phyloP scores from a whole-genome alignment of 2,888 invertebrate species.

The Eutolmus rufibarbis region DNA sequence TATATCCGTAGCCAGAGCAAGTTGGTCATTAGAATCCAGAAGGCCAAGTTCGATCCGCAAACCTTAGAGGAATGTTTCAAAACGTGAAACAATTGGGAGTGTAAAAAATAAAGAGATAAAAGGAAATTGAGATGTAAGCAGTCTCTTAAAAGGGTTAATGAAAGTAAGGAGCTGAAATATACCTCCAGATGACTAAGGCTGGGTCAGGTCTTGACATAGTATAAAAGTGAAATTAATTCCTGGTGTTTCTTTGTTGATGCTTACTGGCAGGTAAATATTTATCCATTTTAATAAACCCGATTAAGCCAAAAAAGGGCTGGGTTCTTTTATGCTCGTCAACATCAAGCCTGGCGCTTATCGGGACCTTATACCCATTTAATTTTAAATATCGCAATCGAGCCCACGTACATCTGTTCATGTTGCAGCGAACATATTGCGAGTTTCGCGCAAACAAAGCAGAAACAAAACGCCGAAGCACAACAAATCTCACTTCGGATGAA shows the following conservation, averaged over 20 bases:
- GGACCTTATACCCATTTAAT: background rate
- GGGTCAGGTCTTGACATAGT: background rate
- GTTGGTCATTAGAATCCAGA: too few species aligned
- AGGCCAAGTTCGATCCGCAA: too few species aligned
- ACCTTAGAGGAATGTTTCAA: too few species aligned
- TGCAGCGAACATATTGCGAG: background rate
- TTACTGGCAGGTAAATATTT: background rate
- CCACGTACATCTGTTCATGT: background rate
- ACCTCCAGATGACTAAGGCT: background rate
- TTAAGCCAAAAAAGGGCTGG: background rate
- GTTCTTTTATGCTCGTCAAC: background rate
- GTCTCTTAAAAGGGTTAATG: too few species aligned
- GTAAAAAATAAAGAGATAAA: too few species aligned
- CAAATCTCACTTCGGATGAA: background rate
- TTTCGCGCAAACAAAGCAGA: background rate
- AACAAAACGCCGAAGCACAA: background rate
- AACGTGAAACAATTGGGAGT: too few species aligned
- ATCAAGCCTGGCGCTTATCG: background rate
- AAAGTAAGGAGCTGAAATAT: background rate
- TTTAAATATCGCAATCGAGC: background rate
- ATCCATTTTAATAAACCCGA: background rate
- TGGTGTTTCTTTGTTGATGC: background rate
- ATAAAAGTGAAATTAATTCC: background rate
- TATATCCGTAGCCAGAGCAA: too few species aligned
- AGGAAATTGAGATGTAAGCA: too few species aligned